phyloP scores from a whole-genome alignment of 2,797 vertebrate genomes.

The Thripadectes ignobilis region DNA sequence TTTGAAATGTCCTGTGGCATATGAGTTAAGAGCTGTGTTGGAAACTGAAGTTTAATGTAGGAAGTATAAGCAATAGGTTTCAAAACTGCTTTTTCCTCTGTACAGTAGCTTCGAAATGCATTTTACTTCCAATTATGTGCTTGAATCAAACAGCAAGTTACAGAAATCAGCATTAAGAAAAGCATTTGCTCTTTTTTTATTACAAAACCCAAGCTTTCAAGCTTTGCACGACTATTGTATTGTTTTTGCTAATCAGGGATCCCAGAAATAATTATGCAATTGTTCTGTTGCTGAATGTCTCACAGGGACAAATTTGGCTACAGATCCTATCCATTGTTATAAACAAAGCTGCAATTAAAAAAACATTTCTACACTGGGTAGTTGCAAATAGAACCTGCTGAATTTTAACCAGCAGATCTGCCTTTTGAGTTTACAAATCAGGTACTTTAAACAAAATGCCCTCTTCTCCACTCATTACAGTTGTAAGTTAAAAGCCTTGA shows the following conservation, averaged over 20 bases:
- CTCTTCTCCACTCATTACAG: not conserved
- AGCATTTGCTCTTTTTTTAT: not conserved
- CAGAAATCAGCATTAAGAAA: slow-evolving; percentile 5
- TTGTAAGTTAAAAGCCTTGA: not conserved
- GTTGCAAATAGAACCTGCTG: not conserved
- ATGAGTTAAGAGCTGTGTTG: not conserved
- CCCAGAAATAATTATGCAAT: slow-evolving; percentile 46
- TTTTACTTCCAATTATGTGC: not conserved
- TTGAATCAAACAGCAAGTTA: not conserved
- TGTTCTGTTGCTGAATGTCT: slow-evolving; percentile 2
- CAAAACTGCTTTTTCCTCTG: not conserved
- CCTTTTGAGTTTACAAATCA: slow-evolving; percentile 13
- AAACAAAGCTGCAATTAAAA: slow-evolving; percentile 52
- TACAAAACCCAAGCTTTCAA: not conserved
- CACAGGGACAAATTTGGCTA: slow-evolving; percentile 27
- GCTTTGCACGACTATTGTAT: slow-evolving; percentile 8
- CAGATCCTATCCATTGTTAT: slow-evolving; percentile 30
- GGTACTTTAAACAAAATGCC: not conserved
- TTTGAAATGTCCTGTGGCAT: not conserved
- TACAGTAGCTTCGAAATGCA: not conserved
- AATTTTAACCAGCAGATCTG: not conserved
- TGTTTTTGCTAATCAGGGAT: slow-evolving; percentile 48
- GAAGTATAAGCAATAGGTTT: not conserved
- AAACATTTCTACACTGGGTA: not conserved
- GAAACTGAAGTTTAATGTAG: not conserved